Conservation (phyloP, 2,888 invertebrate species). For the Bellardia bayeri region DNA sequence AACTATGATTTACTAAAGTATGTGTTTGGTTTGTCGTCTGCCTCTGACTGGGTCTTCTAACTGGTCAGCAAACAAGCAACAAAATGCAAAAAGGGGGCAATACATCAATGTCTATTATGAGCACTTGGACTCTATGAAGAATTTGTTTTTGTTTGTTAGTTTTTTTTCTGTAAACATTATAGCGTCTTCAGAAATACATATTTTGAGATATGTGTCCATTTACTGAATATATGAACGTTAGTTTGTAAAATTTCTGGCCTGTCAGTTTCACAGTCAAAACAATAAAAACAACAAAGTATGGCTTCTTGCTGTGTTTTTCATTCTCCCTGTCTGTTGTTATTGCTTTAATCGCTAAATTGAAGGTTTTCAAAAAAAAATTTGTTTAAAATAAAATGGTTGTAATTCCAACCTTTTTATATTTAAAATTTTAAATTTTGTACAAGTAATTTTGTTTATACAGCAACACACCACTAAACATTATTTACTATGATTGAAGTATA, state of each 20-base stretch:
- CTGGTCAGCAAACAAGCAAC: conserved; percentile 26
- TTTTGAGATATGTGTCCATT: conserved; percentile 41
- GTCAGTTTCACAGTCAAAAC: conserved; percentile 38
- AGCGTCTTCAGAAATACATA: conserved; percentile 16
- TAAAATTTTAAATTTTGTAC: conserved; percentile 25
- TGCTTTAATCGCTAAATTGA: conserved; percentile 60
- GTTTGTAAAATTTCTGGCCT: not conserved
- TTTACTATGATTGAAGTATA: conserved; percentile 22
- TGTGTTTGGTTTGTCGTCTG: conserved; percentile 47
- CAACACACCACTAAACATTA: conserved; percentile 4
- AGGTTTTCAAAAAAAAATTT: conserved; percentile 53
- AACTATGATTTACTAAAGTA: conserved; percentile 58
- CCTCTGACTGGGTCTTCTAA: conserved; percentile 24
- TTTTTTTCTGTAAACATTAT: conserved; percentile 12
- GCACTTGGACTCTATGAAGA: conserved; percentile 1
- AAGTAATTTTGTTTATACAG: conserved; percentile 29
- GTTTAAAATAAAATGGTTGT: not conserved
- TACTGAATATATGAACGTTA: conserved; percentile 11
- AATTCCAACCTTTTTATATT: conserved; percentile 46
- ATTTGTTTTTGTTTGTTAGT: not conserved
- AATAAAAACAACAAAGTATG: conserved; percentile 4
- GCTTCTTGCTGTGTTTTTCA: not conserved
- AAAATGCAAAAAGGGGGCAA: conserved; percentile 39
- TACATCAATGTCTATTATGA: conserved; percentile 70
- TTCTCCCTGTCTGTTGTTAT: not conserved